Percentiles rank a stretch among this genome's conserved stretches.
Evolutionary conservation across 2,888 invertebrate genomes (phyloP).

Genomic region (Leistus spinibarbis): DNA sequence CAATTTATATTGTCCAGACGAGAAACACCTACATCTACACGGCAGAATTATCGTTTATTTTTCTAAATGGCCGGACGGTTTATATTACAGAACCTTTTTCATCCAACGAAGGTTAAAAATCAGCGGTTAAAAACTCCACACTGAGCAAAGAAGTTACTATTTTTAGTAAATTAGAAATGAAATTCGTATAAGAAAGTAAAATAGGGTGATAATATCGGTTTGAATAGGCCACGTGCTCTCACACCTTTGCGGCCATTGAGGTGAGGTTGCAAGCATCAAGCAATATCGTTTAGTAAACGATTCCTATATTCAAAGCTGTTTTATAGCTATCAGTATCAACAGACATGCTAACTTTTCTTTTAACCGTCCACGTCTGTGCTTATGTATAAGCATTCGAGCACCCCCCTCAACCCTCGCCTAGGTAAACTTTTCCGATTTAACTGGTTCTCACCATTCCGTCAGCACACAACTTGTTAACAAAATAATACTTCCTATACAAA

Average conservation of each 20-base stretch:
- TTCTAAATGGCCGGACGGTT: neutral
- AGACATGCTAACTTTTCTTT: slow-evolving; percentile 13
- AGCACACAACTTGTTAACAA: too few species aligned
- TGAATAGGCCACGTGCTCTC: slow-evolving; percentile 14
- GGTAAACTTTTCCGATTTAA: too few species aligned
- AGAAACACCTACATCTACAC: slow-evolving; percentile 17
- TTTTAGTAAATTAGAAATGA: too few species aligned
- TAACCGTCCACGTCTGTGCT: too few species aligned
- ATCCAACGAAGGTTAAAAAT: too few species aligned
- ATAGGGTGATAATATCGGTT: too few species aligned
- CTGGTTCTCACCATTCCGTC: too few species aligned
- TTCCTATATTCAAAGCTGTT: slow-evolving; percentile 35
- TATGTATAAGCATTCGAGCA: too few species aligned
- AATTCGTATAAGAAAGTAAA: too few species aligned
- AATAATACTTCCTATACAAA: too few species aligned
- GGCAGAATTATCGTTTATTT: neutral
- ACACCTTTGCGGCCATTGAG: slow-evolving; percentile 27
- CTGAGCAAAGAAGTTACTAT: too few species aligned
- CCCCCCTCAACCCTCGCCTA: too few species aligned
- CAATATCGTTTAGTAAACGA: slow-evolving; percentile 33
- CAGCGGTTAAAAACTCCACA: neutral
- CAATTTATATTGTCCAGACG: slow-evolving; percentile 29
- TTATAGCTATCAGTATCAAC: slow-evolving; percentile 30
- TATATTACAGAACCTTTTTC: neutral
- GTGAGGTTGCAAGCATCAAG: slow-evolving; percentile 5